Base-by-base conservation (phyloP, 2,113 vertebrate genomes). In the Caloenas nicobarica region DNA sequence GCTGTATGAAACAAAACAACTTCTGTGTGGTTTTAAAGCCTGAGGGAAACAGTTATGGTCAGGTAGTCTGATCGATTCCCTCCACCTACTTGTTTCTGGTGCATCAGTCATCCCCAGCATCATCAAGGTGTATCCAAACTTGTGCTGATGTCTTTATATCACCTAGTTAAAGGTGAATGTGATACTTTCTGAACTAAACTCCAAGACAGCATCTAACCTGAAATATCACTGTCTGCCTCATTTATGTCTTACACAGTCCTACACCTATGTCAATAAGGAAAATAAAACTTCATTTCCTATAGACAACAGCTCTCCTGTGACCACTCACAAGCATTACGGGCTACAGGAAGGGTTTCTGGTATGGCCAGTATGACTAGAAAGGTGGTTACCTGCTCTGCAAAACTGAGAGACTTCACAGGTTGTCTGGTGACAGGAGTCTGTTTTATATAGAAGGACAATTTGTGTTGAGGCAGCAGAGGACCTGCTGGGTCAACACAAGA, bases 1-100 rank as follows among this genome's bases (percentile, higher is more conserved):
- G 16, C 33, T 65, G 4, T 33, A 60, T 40, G 25, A 79, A 40
- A 25, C 8, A 57, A 46, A 72, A 60, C 36, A 66, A 51, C 9
- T 58, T 66, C 18, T 50, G 25, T 56, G 14, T 46, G 25, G 16
- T 54, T 88, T 93, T 56, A 81, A 89, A 74, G n/a, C 34, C 25
- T 16, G 21, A 65, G 14, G 54, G 36, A 91, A 61, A 70, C 8
- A 34, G 40, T 53, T 65, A 53, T 11, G 10, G 13, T 58, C 28
- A 53, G 11, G 16, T 50, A 28, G 16, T 51, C 31, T 36, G 25
- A 44, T 36, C 0, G 0, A 6, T 71, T 31, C 42, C 56, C 5
- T 88, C 22, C 11, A 58, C 28, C 21, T 84, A 10, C 12, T 66
- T 85, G 19, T 54, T 86, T 84, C 38, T 71, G 23, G 29, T 71